Conservation (phyloP, 2,113 vertebrate genomes). For the Nycticorax nycticorax region DNA sequence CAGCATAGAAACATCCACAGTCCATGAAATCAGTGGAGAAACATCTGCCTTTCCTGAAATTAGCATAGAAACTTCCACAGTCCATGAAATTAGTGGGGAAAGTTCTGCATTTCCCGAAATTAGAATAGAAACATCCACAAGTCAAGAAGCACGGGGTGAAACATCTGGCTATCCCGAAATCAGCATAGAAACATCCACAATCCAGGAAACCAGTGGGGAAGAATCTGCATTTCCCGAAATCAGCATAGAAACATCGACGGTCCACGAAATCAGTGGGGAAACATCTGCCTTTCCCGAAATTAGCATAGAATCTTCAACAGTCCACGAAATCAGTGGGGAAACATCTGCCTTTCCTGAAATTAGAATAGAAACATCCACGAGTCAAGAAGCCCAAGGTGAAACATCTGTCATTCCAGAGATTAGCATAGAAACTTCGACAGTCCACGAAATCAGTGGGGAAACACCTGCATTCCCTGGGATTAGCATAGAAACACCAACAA, state of each 20-base stretch:
- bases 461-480: slow-evolving; percentile 48
- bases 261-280: slow-evolving; percentile 42
- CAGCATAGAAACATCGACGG: not conserved
- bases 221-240: slow-evolving; percentile 30
- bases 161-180: slow-evolving; percentile 48
- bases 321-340: slow-evolving; percentile 58
- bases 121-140: slow-evolving; percentile 43
- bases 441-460: slow-evolving; percentile 38
- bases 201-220: slow-evolving; percentile 54
- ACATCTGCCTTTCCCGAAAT: slow-evolving; percentile 45
- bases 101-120: slow-evolving; percentile 52
- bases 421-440: not conserved
- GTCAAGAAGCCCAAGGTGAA: not conserved
- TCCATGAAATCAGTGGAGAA: slow-evolving; percentile 56
- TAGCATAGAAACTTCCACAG: slow-evolving; percentile 4
- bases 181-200: slow-evolving; percentile 59
- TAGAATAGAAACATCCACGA: not conserved
- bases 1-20: slow-evolving; percentile 56
- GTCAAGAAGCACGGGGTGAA: slow-evolving; percentile 17
- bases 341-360: slow-evolving; percentile 53
- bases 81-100: slow-evolving; percentile 39
- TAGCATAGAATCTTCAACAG: slow-evolving; percentile 42
- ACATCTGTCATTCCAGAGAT: slow-evolving; percentile 53
- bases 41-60: not conserved
- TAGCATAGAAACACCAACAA: slow-evolving; percentile 59